Evolutionary conservation across 1,140 invertebrate species (phyloP).

Genomic region (Steinernema khuongi): DNA sequence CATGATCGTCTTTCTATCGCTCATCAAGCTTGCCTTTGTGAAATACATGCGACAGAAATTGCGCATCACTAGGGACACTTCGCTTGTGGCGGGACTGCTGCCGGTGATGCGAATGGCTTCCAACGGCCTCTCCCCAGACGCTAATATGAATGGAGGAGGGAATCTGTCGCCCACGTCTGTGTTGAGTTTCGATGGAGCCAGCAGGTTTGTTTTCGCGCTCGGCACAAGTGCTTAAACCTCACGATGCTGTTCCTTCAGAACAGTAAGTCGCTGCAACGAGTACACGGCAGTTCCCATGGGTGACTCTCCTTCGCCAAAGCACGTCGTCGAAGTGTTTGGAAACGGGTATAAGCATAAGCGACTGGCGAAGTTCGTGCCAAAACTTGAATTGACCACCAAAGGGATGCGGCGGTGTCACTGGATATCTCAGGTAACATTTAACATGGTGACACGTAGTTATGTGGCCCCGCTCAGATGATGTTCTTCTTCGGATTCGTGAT

Average conservation of each 20-base stretch:
- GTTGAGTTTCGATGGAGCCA: not conserved
- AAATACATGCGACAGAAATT: slow-evolving; percentile 41
- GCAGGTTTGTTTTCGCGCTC: slow-evolving; percentile 1
- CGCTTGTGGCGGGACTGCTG: slow-evolving; percentile 12
- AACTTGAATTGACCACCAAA: slow-evolving; percentile 20
- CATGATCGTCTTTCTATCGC: slow-evolving; percentile 38
- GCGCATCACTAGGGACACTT: slow-evolving; percentile 26
- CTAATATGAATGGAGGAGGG: not conserved
- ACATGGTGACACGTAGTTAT: not conserved
- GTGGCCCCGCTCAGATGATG: slow-evolving; percentile 30
- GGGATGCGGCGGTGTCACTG: slow-evolving; percentile 41
- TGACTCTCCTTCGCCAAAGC: not conserved
- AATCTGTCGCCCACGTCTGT: slow-evolving; percentile 7
- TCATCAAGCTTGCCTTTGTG: slow-evolving; percentile 41
- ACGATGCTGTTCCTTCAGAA: not conserved
- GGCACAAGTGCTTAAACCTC: not conserved
- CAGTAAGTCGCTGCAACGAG: not conserved
- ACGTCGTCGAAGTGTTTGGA: slow-evolving; percentile 15
- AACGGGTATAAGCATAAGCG: slow-evolving; percentile 1
- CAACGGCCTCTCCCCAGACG: slow-evolving; percentile 9
- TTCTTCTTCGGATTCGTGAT: slow-evolving; percentile 44
- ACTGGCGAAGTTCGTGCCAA: slow-evolving; percentile 22
- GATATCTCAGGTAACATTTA: slow-evolving; percentile 34
- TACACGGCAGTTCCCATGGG: slow-evolving; percentile 13
- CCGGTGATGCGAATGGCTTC: slow-evolving; percentile 20